Conservation (phyloP, 2,797 vertebrate species). For the Cygnus olor region DNA sequence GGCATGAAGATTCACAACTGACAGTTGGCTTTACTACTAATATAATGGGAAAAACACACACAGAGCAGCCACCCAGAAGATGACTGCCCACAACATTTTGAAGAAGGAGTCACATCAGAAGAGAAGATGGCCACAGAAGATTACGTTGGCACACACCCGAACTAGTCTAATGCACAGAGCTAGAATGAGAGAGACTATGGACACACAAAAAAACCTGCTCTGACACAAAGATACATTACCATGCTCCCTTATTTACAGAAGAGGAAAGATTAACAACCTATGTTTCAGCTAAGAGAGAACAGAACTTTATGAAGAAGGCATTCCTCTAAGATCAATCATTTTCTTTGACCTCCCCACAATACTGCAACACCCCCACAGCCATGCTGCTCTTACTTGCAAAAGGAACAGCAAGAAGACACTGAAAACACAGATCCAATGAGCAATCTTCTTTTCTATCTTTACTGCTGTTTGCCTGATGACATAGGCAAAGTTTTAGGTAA, state of each 20-base stretch:
- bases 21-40: constrained; percentile 59
- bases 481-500: neutral
- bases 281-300: neutral
- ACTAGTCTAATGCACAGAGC: neutral
- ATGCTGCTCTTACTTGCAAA: neutral
- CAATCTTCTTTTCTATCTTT: neutral
- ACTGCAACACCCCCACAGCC: neutral
- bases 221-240: constrained; percentile 17
- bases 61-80: constrained; percentile 63
- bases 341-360: neutral
- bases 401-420: neutral
- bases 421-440: neutral
- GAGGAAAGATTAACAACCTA: neutral
- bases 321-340: neutral
- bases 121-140: neutral
- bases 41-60: constrained; percentile 66
- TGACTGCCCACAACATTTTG: constrained; percentile 8
- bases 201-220: constrained; percentile 2
- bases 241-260: neutral
- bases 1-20: constrained; percentile 52
- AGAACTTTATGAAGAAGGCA: neutral
- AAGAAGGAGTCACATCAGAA: constrained; percentile 20
- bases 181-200: neutral
- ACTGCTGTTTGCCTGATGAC: neutral
- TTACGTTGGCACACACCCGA: neutral